phyloP scores from a whole-genome alignment of 2,888 invertebrate species.

The Cephus nigrinus region DNA sequence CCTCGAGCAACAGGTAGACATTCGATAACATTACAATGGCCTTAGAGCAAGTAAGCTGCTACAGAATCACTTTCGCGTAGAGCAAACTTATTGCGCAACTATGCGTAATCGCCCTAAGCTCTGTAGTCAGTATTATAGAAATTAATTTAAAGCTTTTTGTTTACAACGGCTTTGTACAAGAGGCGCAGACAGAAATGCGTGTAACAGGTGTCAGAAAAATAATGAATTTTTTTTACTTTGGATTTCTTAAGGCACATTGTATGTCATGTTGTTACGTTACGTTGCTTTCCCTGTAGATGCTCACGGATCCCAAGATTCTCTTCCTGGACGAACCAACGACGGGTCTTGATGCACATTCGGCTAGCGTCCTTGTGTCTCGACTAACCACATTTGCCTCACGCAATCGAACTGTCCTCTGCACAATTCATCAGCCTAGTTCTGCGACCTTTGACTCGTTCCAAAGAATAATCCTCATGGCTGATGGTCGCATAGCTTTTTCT shows the following conservation, averaged over 20 bases:
- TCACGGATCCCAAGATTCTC: slow-evolving; percentile 90
- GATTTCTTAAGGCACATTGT: not conserved
- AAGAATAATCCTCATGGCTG: slow-evolving; percentile 81
- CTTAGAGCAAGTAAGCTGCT: not conserved
- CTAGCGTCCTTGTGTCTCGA: slow-evolving; percentile 82
- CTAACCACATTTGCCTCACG: slow-evolving; percentile 77
- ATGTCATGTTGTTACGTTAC: not conserved
- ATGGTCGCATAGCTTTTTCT: slow-evolving; percentile 87
- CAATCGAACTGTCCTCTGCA: slow-evolving; percentile 89
- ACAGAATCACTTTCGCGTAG: not conserved
- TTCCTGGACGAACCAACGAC: slow-evolving; percentile 98
- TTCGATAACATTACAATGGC: not conserved
- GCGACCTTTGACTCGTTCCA: slow-evolving; percentile 88
- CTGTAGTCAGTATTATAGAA: not conserved
- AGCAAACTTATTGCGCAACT: not conserved
- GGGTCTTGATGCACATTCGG: slow-evolving; percentile 92
- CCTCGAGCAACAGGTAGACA: not conserved
- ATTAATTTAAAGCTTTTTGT: not conserved
- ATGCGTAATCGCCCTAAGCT: not conserved
- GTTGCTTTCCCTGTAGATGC: slow-evolving; percentile 68
- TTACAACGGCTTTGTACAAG: not conserved
- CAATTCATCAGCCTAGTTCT: slow-evolving; percentile 94
- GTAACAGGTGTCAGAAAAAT: too few species aligned
- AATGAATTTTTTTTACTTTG: not conserved
- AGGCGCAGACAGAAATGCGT: not conserved